A percentile compares a stretch with the other conserved stretches of the same genome.
Evolutionary conservation across 2,113 vertebrate genomes (phyloP).

Genomic region (Urocynchramus pylzowi): DNA sequence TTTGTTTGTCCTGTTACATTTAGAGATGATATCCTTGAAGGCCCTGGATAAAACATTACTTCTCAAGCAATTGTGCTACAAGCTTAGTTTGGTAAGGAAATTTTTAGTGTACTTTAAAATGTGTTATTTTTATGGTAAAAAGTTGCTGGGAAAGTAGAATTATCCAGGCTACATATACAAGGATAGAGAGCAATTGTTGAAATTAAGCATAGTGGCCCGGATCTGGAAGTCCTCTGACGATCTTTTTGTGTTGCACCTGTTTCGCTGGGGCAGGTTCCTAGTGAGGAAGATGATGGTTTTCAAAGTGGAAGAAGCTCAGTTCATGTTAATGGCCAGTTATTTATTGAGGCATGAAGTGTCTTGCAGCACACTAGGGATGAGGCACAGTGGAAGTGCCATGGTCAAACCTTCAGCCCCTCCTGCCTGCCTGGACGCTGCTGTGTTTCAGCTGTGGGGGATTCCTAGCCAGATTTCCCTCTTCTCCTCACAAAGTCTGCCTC

Average conservation of each 20-base stretch:
- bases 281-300: neutral
- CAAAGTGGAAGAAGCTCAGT: neutral
- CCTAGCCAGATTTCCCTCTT: neutral
- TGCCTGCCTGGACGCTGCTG: accelerated
- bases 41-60: neutral
- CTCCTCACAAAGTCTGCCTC: neutral
- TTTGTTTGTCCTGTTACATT: neutral
- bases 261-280: neutral
- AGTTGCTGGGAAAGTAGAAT: neutral
- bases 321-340: neutral
- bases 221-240: neutral
- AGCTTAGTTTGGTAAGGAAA: neutral
- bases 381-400: neutral
- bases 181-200: neutral
- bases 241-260: neutral
- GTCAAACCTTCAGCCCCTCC: accelerated
- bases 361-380: neutral
- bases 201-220: neutral
- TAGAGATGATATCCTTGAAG: neutral
- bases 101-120: neutral
- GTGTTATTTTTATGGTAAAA: neutral
- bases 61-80: neutral
- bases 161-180: neutral
- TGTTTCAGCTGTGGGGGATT: neutral
- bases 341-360: neutral